These are phyloP conservation scores for Musca domestica DNA, from an alignment of 1,140 invertebrate species.

Conservation along the genomic window DNA sequence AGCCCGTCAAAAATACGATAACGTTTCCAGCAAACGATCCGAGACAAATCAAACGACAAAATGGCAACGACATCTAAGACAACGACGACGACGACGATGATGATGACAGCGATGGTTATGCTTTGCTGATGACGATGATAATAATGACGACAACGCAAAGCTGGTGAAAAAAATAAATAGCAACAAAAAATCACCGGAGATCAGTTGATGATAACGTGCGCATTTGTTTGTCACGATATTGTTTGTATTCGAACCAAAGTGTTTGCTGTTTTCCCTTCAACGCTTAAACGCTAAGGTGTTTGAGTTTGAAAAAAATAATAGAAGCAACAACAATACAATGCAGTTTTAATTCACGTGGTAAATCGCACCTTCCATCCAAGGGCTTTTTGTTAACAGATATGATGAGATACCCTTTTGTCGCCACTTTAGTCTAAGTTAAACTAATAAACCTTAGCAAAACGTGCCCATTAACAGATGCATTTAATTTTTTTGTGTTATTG, in stretches of 20 bases:
- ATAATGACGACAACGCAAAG: too few species aligned
- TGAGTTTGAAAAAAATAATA: background rate
- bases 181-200: background rate
- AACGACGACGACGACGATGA: constrained; percentile 6
- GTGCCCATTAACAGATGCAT: background rate
- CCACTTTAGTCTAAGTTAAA: background rate
- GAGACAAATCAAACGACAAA: constrained; percentile 15
- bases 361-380: constrained; percentile 10
- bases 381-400: background rate
- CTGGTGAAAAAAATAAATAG: too few species aligned
- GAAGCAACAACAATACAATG: constrained; percentile 4
- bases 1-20: background rate
- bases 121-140: background rate
- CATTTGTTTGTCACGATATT: constrained; percentile 26
- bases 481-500: too few species aligned
- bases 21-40: constrained; percentile 1
- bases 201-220: constrained; percentile 24
- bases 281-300: background rate
- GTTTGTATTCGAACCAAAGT: constrained; percentile 4
- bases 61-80: background rate
- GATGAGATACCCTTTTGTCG: background rate
- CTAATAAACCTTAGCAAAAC: constrained; percentile 20
- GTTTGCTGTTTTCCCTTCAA: background rate
- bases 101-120: too few species aligned
- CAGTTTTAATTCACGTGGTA: constrained; percentile 14